Evolutionary conservation across 2,888 invertebrate species (phyloP), one percentile per base, ranked within the genome.

Genomic region (Campaea margaritaria): DNA sequence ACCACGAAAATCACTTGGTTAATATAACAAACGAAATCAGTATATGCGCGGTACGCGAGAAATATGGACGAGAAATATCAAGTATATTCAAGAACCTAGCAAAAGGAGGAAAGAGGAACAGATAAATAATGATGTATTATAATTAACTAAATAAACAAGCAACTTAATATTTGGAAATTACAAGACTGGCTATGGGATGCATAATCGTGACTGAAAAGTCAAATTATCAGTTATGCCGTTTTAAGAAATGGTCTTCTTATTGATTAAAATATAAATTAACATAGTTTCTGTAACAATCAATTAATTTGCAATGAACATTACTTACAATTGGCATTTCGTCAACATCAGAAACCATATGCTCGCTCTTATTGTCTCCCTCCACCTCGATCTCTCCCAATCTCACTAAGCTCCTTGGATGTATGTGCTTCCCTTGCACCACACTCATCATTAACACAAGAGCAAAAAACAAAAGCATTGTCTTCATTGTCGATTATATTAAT

Each of bases 271-370:
- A n/a, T n/a, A 27, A 27, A 27, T 27, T 27, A 5, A 27, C 27
- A 5, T 27, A 27, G 8, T 36, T 36, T 34, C 10, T 34, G 11
- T 12, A 11, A n/a, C 4, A 36, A 36, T 12, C 3, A 39, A n/a
- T 55, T 13, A 60, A 31, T n/a, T n/a, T n/a, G n/a, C 2, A 43
- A 28, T 48, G 10, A 46, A 28, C 41, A n/a, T 12, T 60, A 85
- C 83, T 83, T 70, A 85, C 83, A 58, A 79, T 78, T 54, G 76
- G 65, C 57, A 77, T 66, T 61, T 72, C 76, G 62, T 80, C 80
- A 15, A 74, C 64, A 31, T 78, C 73, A 12, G 60, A 60, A 15
- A 53, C 63, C 0, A 65, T 47, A 0, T 64, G 57, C 34, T 68
- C 66, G 14, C 48, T 61, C 10, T 45, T 64, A n/a, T 36, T 49